Evolutionary conservation across 2,797 vertebrate genomes (phyloP), one percentile per base, ranked within the genome.

Genomic region (Acanthurus leucopareius): DNA sequence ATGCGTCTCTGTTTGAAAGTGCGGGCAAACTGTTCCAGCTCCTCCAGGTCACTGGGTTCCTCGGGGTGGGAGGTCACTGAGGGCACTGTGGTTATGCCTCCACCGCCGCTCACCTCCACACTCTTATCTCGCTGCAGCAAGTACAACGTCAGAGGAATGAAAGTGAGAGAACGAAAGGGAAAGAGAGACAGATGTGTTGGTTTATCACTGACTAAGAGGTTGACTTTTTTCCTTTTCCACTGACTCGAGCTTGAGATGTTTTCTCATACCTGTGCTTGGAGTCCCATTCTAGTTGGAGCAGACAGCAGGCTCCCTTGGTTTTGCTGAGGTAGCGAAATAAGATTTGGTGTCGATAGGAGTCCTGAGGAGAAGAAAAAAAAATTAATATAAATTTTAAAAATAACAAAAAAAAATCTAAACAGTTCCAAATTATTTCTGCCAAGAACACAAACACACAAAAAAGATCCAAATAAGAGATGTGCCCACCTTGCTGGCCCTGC

Each of bases 301-400:
- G 96, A 91, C 90, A 98, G 93, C 91, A 97, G 95, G 90, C 95
- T 95, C 94, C 97, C 97, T 93, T 97, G 97, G 96, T 95, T 97
- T 96, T 97, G 97, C 94, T 98, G 97, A 98, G 97, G 97, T 97
- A 98, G 97, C 94, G 97, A 84, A 95, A 98, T 96, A 92, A 98
- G 95, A 97, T 97, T 97, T 97, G 95, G 95, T 92, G 97, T 96
- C 35, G 96, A 93, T 75, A 98, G 94, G 92, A 97, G 95, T 93
- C 97, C 97, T 98, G 82, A 77, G 22, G 19, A 25, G 25, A 56
- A 44, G 38, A 65, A 60, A 44, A 5, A 5, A 59, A 38, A 82
- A 54, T 2, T 51, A 35, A 35, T 35, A 35, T 56, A 3, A 72
- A 4, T 0, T 52, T 14, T 20, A 11, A 45, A 66, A 9, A 70